Evolutionary conservation across 2,888 invertebrate genomes (phyloP), one percentile per base, ranked within the genome.

Genomic region (Acrobasis suavella): DNA sequence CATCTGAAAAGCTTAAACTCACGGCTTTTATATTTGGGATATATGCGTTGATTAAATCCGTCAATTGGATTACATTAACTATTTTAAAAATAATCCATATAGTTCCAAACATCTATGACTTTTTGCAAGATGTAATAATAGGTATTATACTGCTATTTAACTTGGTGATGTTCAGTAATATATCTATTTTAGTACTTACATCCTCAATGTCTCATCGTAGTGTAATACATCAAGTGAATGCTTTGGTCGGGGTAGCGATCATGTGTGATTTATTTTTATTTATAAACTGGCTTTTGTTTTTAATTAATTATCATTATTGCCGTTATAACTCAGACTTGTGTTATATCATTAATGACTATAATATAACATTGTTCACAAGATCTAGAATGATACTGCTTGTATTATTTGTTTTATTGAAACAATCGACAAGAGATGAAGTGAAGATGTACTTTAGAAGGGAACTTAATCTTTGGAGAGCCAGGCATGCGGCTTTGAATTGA

Each of bases 201-300:
- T 16, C 42, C 42, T 14, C 39, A 9, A 17, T 42, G 16, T 8
- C 15, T 9, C 39, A 16, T 5, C 38, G 16, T 1, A 56, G 17
- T 42, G 6, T 42, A n/a, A n/a, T n/a, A 14, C 39, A 10, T 0
- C 42, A 42, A 42, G 56, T 42, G 16, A 12, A 39, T 8, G 42
- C 56, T 12, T 42, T 56, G 7, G 39, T 55, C 10, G 55, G 55
- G 1, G 55, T 55, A 5, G 55, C 55, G 7, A 39, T 55, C 0
- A 16, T 55, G 39, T 55, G 55, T 39, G 55, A 55, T 16, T 55
- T 55, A 9, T 39, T n/a, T 39, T 39, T 55, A 10, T 10, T 55
- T 10, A 15, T 55, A 39, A 55, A 55, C 39, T 55, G 55, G 55
- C 16, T 10, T 38, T n/a, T 55, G 16, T 55, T 55, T 15, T 39